A percentile compares a stretch with the other conserved stretches of the same genome.
Evolutionary conservation across 2,797 vertebrate species (phyloP).

Genomic region (Anas bahamensis): DNA sequence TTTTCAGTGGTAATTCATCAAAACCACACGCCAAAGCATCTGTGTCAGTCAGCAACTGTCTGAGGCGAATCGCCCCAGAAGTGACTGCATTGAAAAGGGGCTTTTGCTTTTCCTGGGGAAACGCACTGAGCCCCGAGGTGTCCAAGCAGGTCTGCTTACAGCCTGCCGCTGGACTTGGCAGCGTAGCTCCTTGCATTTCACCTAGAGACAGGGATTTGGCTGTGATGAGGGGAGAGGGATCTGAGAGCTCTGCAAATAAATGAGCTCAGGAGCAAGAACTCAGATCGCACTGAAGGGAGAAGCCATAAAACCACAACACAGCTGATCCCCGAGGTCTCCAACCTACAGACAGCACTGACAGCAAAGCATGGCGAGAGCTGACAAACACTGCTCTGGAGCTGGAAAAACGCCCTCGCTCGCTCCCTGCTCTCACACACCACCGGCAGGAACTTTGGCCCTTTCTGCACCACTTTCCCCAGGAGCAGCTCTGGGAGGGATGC

Average conservation of each 20-base stretch:
- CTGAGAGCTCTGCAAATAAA: neutral
- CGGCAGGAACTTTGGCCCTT: neutral
- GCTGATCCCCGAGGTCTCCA: neutral
- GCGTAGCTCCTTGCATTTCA: neutral
- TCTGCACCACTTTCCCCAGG: neutral
- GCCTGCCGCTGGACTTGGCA: neutral
- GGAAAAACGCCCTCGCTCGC: neutral
- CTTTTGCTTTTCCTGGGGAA: neutral
- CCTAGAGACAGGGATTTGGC: neutral
- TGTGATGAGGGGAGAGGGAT: neutral
- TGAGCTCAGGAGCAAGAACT: neutral
- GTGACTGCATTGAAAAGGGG: neutral
- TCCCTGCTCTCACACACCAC: neutral
- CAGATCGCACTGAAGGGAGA: neutral
- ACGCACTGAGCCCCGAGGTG: neutral
- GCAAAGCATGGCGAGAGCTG: accelerated
- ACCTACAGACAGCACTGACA: neutral
- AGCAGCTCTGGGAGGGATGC: neutral
- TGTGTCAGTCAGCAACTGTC: neutral
- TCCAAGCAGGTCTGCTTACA: neutral
- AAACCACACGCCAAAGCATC: neutral
- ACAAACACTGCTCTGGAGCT: neutral
- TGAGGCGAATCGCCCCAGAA: neutral
- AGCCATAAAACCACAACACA: neutral
- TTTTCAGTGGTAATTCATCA: neutral